Evolutionary conservation across 2,888 invertebrate genomes (phyloP), one percentile per base, ranked within the genome.

Genomic region (Brachynemurus nebulosus): DNA sequence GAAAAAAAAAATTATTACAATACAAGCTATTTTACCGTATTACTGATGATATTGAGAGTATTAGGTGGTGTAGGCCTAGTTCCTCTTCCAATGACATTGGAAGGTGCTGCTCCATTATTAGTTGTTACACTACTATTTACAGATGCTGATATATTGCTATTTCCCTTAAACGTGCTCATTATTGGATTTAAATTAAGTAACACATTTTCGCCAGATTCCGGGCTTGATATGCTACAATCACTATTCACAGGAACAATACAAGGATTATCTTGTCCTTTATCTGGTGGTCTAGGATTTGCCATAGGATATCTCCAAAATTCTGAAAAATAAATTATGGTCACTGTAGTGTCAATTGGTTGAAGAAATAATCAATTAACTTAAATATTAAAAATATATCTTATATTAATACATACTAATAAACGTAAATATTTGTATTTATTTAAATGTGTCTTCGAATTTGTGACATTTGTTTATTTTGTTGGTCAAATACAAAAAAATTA

Each of bases 1-100:
- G n/a, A n/a, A n/a, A n/a, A n/a, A n/a, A n/a, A n/a, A n/a, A n/a
- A n/a, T n/a, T n/a, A n/a, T n/a, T n/a, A n/a, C n/a, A n/a, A n/a
- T n/a, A n/a, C n/a, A n/a, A n/a, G n/a, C n/a, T n/a, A n/a, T n/a
- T n/a, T 42, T n/a, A 42, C 42, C 42, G 34, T 44, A 18, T 25
- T 44, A 27, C 44, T 44, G 12, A 77, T 72, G 55, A 88, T 72
- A 65, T 83, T 86, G 49, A 88, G 65, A 27, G 86, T 86, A 61
- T 84, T 86, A 41, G 86, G 86, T 55, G 86, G 82, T 53, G 85
- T 84, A 2, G 86, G 86, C 57, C 84, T 68, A 18, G 80, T 79
- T 41, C 78, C 78, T 41, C 68, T 56, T 4, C 62, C 60, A 44
- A 34, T 14, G n/a, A 12, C 42, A 40, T 23, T 40, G 8, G 25